Evolutionary conservation across 2,113 vertebrate species (phyloP), one percentile per base, ranked within the genome.

Genomic region (Caranx ignobilis): DNA sequence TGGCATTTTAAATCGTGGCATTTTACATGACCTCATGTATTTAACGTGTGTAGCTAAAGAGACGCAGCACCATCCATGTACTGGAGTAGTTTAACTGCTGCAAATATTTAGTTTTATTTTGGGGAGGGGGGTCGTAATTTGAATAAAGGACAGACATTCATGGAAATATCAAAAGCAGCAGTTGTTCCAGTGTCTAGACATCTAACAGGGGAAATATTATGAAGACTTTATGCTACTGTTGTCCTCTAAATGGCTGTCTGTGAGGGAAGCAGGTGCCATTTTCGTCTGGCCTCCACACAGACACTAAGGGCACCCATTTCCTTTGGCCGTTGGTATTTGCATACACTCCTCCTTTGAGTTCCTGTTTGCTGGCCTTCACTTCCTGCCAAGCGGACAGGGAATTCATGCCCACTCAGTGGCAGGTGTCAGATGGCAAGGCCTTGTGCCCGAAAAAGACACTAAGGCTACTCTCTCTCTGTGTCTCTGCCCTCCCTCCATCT

Each of bases 381-480:
- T 94, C 94, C 93, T 95, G 93, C 92, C 93, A 92, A 94, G 78
- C 80, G 81, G 90, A 91, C 84, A 91, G 91, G 81, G 87, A 73
- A 88, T 91, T 75, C 67, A 77, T 91, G 90, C 90, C 92, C 91
- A 87, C 87, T 91, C 92, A 85, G 91, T 92, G 91, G 94, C 94
- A 94, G 94, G 93, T 94, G 91, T 93, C 92, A 94, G 91, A 95
- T 93, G 91, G 93, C 91, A 81, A 86, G 94, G 89, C 90, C 89
- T 88, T 85, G 84, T 91, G 93, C 88, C 92, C 85, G 48, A 86
- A 88, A 89, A 90, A 91, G 83, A 94, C 89, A 94, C 84, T 91
- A 73, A 86, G 90, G 74, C 85, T 65, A 88, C 87, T 94, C 73
- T 68, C 66, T 77, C 57, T 72, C 59, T 45, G 21, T 63, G 12